Evolutionary conservation across 2,888 invertebrate genomes (phyloP).

Genomic region (Hydriomena furcata): DNA sequence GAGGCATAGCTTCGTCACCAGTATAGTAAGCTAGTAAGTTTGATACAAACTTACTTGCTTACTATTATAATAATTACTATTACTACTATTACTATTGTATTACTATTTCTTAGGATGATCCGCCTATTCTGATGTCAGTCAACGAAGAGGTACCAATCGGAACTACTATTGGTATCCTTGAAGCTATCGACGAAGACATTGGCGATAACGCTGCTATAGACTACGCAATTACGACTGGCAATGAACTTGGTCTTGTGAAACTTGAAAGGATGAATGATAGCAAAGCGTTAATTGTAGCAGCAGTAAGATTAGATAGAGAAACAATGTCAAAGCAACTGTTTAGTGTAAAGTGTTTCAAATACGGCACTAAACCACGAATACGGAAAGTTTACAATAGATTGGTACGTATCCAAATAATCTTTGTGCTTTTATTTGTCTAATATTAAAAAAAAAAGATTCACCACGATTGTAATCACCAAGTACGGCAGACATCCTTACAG

Average conservation of each 20-base stretch:
- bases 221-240: slow-evolving; percentile 89
- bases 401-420: slow-evolving; percentile 55
- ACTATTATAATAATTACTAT: too few species aligned
- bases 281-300: slow-evolving; percentile 84
- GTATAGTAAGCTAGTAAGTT: too few species aligned
- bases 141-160: slow-evolving; percentile 87
- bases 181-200: slow-evolving; percentile 89
- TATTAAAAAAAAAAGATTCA: too few species aligned
- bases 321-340: slow-evolving; percentile 79
- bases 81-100: too few species aligned
- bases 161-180: slow-evolving; percentile 86
- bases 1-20: too few species aligned
- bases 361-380: slow-evolving; percentile 61
- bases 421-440: not conserved
- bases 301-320: slow-evolving; percentile 87
- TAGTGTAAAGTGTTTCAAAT: slow-evolving; percentile 88
- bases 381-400: slow-evolving; percentile 85
- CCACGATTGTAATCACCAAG: too few species aligned
- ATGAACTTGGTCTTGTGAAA: slow-evolving; percentile 85
- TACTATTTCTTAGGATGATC: slow-evolving; percentile 84
- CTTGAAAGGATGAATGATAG: slow-evolving; percentile 86
- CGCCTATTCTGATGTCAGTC: slow-evolving; percentile 85
- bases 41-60: too few species aligned
- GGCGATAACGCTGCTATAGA: slow-evolving; percentile 90
- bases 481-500: too few species aligned